These are phyloP conservation scores for Aelia acuminata DNA, from an alignment of 2,888 invertebrate genomes.

Conservation along the genomic window DNA sequence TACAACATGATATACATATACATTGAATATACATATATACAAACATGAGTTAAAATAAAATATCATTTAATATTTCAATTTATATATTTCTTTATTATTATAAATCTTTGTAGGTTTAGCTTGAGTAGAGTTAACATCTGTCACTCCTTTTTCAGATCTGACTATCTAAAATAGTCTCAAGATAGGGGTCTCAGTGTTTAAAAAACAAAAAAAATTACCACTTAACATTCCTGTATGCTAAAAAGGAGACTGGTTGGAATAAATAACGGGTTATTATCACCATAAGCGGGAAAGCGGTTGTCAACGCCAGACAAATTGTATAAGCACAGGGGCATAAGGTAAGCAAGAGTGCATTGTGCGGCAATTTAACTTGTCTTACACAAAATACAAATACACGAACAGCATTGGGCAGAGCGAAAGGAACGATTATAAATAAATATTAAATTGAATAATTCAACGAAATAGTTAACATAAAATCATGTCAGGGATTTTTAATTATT, in stretches of 20 bases:
- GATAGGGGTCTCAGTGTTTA: neutral
- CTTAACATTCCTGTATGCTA: conserved; percentile 3
- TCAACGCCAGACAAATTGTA: neutral
- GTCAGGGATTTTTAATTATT: too few species aligned
- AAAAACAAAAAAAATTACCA: conserved; percentile 19
- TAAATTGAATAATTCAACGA: too few species aligned
- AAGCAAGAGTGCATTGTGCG: neutral
- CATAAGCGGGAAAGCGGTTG: conserved; percentile 9
- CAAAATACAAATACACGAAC: neutral
- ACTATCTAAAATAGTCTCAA: neutral
- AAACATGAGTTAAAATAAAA: too few species aligned
- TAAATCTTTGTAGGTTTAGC: too few species aligned
- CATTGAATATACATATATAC: too few species aligned
- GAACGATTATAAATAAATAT: too few species aligned
- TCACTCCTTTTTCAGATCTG: neutral
- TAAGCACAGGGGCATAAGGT: neutral
- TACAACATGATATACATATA: too few species aligned
- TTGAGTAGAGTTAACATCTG: neutral
- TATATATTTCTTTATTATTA: too few species aligned
- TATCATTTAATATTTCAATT: too few species aligned
- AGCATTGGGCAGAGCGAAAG: too few species aligned
- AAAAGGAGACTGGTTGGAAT: neutral
- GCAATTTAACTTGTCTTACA: neutral
- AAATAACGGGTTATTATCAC: conserved; percentile 12
- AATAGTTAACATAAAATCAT: too few species aligned